Conservation (phyloP, 2,888 invertebrate genomes). For the Stegophylla sp. region DNA sequence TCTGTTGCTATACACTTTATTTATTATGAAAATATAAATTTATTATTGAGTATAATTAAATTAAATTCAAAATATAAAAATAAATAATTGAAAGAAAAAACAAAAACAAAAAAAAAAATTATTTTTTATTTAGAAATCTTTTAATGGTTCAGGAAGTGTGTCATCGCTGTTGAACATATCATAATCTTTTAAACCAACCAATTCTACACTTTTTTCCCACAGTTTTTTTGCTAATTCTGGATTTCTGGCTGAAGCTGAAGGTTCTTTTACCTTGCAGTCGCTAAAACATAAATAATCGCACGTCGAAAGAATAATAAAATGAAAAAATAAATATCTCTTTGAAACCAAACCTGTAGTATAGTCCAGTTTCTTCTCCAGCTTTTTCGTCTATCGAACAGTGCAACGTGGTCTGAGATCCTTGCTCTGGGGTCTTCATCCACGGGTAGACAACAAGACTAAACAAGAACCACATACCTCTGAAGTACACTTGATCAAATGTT, state of each 20-base stretch:
- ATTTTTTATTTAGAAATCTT: too few species aligned
- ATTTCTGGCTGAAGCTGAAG: conserved; percentile 67
- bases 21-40: background rate
- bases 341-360: conserved; percentile 62
- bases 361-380: conserved; percentile 63
- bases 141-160: too few species aligned
- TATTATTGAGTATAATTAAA: background rate
- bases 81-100: too few species aligned
- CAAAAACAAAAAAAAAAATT: background rate
- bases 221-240: too few species aligned
- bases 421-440: conserved; percentile 69
- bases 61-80: background rate
- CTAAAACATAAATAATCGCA: conserved; percentile 30
- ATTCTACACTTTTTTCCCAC: conserved; percentile 70
- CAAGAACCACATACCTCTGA: conserved; percentile 67
- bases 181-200: conserved; percentile 63
- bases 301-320: background rate
- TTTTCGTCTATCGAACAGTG: conserved; percentile 76
- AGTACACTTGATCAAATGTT: conserved; percentile 68
- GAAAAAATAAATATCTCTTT: background rate
- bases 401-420: conserved; percentile 79
- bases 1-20: background rate
- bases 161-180: too few species aligned
- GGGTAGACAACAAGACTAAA: conserved; percentile 64
- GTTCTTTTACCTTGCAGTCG: conserved; percentile 60